Percentiles rank a stretch among this genome's conserved stretches.
phyloP scores from a whole-genome alignment of 2,113 vertebrate species.

The Corynorhinus townsendii region DNA sequence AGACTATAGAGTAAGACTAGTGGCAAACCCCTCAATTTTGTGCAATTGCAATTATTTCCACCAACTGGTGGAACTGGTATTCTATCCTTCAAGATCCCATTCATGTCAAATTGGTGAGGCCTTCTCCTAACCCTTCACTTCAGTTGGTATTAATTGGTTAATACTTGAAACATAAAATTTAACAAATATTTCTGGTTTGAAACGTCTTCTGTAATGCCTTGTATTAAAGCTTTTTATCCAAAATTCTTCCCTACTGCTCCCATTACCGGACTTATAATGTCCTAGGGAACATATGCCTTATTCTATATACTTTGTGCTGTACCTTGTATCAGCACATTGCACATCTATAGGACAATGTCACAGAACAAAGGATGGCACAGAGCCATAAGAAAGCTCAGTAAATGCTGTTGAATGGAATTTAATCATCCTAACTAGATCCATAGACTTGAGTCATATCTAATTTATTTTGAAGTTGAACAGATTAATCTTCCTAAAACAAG shows the following conservation, averaged over 20 bases:
- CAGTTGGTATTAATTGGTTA: neutral
- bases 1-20: neutral
- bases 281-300: neutral
- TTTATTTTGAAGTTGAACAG: conserved; percentile 8
- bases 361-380: neutral
- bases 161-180: neutral
- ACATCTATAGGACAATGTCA: neutral
- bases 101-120: neutral
- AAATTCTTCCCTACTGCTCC: neutral
- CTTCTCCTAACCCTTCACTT: neutral
- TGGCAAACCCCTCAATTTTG: neutral
- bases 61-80: neutral
- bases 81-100: neutral
- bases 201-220: neutral
- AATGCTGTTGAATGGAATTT: neutral
- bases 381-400: neutral
- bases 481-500: conserved; percentile 24
- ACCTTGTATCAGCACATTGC: neutral
- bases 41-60: neutral
- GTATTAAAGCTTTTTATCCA: neutral
- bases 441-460: neutral
- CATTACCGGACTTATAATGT: neutral
- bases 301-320: neutral
- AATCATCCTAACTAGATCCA: neutral
- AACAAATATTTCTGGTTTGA: neutral